Percentiles rank a stretch among this genome's conserved stretches.
Evolutionary conservation across 2,797 vertebrate genomes (phyloP).

Genomic region (Cyclopterus lumpus): DNA sequence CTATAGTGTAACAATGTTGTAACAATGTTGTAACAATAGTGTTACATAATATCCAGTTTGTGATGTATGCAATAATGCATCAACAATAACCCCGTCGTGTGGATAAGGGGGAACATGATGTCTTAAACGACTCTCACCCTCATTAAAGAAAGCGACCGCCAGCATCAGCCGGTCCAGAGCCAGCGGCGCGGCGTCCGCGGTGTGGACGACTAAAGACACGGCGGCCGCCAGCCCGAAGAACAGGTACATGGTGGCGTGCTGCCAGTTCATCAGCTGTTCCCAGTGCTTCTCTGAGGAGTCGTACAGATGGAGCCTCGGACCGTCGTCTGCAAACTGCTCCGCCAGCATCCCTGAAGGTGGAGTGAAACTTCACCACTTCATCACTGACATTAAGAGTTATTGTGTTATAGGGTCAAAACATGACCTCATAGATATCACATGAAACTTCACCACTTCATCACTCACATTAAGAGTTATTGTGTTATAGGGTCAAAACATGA

Average conservation of each 20-base stretch:
- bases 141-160: constrained; percentile 90
- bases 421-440: no score
- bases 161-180: constrained; percentile 90
- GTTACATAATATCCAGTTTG: no score
- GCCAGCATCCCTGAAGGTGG: constrained; percentile 86
- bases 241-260: constrained; percentile 95
- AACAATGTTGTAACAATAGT: no score
- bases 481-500: no score
- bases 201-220: constrained; percentile 85
- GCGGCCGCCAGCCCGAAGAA: constrained; percentile 90
- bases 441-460: no score
- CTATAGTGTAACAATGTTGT: no score
- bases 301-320: constrained; percentile 88
- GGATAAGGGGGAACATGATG: no score
- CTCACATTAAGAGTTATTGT: no score
- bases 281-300: constrained; percentile 87
- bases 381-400: no score
- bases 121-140: constrained; percentile 82
- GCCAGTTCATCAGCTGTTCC: constrained; percentile 91
- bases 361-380: neutral
- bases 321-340: constrained; percentile 89
- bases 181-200: constrained; percentile 82
- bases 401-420: no score
- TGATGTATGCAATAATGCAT: no score
- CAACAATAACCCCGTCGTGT: no score